Percentiles rank a stretch among this genome's conserved stretches.
These are phyloP conservation scores for Griposia aprilina DNA, from an alignment of 2,888 invertebrate genomes.

Conservation along the genomic window DNA sequence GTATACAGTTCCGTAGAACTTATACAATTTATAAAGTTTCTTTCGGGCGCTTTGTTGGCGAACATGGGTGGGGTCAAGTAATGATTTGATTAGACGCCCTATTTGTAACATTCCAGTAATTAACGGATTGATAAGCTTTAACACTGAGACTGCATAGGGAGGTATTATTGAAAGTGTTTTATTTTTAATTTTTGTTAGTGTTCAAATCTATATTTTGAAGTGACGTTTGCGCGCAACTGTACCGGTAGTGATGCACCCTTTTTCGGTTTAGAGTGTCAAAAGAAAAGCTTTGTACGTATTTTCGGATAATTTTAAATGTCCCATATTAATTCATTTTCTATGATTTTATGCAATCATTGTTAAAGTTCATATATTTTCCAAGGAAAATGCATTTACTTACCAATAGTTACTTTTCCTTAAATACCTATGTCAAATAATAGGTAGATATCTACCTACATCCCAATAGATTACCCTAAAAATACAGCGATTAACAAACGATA, in stretches of 20 bases:
- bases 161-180: neutral
- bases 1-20: constrained; percentile 13
- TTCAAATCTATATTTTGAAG: neutral
- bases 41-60: constrained; percentile 26
- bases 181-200: neutral
- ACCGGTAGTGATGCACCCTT: constrained; percentile 22
- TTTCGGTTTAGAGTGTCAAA: neutral
- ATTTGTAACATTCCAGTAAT: constrained; percentile 25
- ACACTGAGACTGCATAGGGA: neutral
- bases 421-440: neutral
- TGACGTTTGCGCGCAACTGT: constrained; percentile 11
- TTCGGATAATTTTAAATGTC: fast-evolving
- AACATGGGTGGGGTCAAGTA: constrained; percentile 64
- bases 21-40: constrained; percentile 39
- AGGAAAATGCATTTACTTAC: too few species aligned
- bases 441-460: neutral
- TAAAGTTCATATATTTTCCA: neutral
- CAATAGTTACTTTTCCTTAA: neutral
- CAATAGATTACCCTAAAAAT: neutral
- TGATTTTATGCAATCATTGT: neutral
- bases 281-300: neutral
- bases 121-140: constrained; percentile 13
- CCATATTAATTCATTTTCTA: neutral
- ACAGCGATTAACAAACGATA: constrained; percentile 41
- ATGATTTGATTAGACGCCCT: constrained; percentile 28